Evolutionary conservation across 2,113 vertebrate species (phyloP), one percentile per base, ranked within the genome.

Genomic region (Delphinus delphis): DNA sequence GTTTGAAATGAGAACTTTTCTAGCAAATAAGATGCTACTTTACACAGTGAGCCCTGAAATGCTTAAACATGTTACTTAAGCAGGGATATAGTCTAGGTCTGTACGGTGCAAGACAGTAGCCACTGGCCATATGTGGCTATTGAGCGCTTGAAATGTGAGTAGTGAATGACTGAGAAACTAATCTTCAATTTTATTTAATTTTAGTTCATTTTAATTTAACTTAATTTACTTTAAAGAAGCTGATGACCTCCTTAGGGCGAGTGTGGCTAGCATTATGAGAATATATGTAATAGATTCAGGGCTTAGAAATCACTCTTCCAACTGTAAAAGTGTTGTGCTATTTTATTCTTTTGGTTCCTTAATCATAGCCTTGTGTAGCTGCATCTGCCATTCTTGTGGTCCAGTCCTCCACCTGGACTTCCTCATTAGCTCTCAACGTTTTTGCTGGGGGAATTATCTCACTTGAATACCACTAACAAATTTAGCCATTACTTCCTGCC

Each of bases 81-180:
- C 13, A 63, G 31, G 31, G 13, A 53, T 11, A 17, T 1, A n/a
- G 5, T 20, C 28, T 53, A 36, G 8, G 63, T 73, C 9, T 38
- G 0, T 2, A 14, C 4, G 26, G 10, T n/a, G 14, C 6, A 18
- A 12, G 8, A 18, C 5, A 7, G 23, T 15, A 74, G 36, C 58
- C 73, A 25, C 15, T 38, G 83, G 41, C 36, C 33, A 5, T 0
- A 3, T 8, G 20, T 38, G 65, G 11, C 13, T 77, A 4, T 2
- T 38, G 11, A 67, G 10, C 3, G 26, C 11, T 41, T 33, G 8
- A 68, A 58, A 38, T 68, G 38, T 18, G 8, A 31, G 12, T 10
- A 4, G 2, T 60, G 70, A 55, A 23, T 80, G 14, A 28, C 74
- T 86, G 13, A 89, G 28, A 94, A 47, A 25, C 47, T 50, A 4